Conservation (phyloP, 1,140 invertebrate species). For the Leptopilina clavipes region DNA sequence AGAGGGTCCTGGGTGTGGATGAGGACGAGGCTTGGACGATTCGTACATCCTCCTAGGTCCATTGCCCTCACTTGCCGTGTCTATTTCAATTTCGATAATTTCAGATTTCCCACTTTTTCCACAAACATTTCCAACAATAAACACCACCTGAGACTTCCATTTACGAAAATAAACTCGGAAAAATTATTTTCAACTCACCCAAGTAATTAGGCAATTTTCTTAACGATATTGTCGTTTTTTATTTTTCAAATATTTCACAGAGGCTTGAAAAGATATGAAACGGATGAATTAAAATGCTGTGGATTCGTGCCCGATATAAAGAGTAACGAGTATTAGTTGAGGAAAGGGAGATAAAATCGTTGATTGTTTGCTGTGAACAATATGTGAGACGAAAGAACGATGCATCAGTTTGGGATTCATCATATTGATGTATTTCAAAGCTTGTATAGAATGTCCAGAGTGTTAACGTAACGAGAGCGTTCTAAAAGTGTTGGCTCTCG, state of each 20-base stretch:
- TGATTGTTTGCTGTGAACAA: neutral
- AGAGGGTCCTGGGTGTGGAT: slow-evolving; percentile 6
- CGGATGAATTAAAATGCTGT: too few species aligned
- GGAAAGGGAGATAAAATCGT: slow-evolving; percentile 6
- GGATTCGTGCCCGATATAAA: too few species aligned
- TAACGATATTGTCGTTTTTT: too few species aligned
- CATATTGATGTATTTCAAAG: slow-evolving; percentile 19
- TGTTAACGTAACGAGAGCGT: slow-evolving; percentile 43
- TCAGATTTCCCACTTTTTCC: too few species aligned
- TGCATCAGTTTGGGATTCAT: slow-evolving; percentile 23
- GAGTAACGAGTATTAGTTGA: too few species aligned
- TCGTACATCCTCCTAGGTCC: slow-evolving; percentile 18
- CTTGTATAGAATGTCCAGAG: slow-evolving; percentile 9
- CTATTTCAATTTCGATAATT: neutral
- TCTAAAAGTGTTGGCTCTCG: slow-evolving; percentile 39
- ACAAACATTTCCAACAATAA: too few species aligned
- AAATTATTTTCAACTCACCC: too few species aligned
- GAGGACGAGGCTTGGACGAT: neutral
- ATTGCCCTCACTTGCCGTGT: neutral
- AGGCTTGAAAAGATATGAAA: too few species aligned
- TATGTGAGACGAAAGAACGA: slow-evolving; percentile 21
- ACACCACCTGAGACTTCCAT: too few species aligned
- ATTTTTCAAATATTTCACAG: too few species aligned
- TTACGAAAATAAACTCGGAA: too few species aligned
- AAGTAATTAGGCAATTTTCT: too few species aligned